Evolutionary conservation across 2,888 invertebrate genomes (phyloP).

Genomic region (Mesorhabditis sp.): DNA sequence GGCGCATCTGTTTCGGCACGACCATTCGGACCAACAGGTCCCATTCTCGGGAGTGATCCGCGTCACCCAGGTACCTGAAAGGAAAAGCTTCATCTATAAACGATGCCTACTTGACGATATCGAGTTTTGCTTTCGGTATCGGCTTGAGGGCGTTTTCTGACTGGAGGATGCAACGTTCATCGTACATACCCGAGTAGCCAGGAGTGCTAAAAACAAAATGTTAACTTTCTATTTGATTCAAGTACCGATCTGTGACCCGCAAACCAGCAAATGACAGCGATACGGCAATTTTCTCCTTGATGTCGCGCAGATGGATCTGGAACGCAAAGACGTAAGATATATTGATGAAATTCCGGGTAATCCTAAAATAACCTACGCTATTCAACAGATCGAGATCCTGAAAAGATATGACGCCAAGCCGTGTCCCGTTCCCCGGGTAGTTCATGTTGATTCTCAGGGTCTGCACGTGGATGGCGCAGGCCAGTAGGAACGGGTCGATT

Average conservation of each 20-base stretch:
- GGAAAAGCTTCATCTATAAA: background rate
- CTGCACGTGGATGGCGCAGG: slow-evolving; percentile 13
- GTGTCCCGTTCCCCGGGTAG: slow-evolving; percentile 39
- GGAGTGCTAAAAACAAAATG: background rate
- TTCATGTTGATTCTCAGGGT: slow-evolving; percentile 39
- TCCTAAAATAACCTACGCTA: background rate
- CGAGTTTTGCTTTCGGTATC: slow-evolving; percentile 9
- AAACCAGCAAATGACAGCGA: background rate
- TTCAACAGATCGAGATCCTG: background rate
- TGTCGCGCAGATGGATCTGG: background rate
- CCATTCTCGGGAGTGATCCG: slow-evolving; percentile 65
- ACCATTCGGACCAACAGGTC: slow-evolving; percentile 74
- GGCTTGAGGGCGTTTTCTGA: background rate
- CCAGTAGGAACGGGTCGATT: slow-evolving; percentile 14
- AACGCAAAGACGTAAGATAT: background rate
- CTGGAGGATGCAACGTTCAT: background rate
- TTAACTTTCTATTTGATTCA: background rate
- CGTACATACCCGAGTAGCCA: background rate
- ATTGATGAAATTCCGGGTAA: background rate
- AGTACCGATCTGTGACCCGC: slow-evolving; percentile 3
- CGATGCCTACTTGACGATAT: background rate
- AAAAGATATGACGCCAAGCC: slow-evolving; percentile 35
- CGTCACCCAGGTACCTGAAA: slow-evolving; percentile 50
- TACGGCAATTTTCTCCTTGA: background rate
- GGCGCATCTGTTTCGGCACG: slow-evolving; percentile 65